These are phyloP conservation scores for Lamprologus callipterus DNA, from an alignment of 2,113 vertebrate genomes.

Conservation along the genomic window DNA sequence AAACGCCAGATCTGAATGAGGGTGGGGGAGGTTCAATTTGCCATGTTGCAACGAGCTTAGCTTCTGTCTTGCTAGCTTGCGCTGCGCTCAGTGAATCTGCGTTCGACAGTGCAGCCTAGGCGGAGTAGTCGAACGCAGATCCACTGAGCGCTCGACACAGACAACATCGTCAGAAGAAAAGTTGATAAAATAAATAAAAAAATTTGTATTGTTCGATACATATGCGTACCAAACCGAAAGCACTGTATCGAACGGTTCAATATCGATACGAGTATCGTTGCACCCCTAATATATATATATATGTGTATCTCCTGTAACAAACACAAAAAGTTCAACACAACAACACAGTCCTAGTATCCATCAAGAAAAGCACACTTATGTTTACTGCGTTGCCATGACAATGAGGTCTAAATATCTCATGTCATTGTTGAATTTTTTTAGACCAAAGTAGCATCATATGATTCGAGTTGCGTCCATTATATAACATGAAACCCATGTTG, in stretches of 20 bases:
- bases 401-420: neutral
- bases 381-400: neutral
- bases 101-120: rapidly evolving
- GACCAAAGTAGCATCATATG: neutral
- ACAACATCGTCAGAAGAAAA: neutral
- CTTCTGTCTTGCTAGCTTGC: neutral
- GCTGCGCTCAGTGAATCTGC: rapidly evolving
- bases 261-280: rapidly evolving
- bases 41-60: rapidly evolving
- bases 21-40: neutral
- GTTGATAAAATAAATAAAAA: rapidly evolving
- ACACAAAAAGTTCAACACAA: neutral
- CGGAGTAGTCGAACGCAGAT: rapidly evolving
- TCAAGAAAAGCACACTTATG: neutral
- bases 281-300: neutral
- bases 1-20: neutral
- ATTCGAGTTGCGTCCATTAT: neutral
- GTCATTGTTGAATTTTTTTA: neutral
- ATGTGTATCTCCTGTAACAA: neutral
- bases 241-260: neutral
- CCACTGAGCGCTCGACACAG: rapidly evolving
- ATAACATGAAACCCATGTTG: conserved; percentile 17
- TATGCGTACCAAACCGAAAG: rapidly evolving
- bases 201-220: rapidly evolving
- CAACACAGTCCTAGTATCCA: neutral